These are phyloP conservation scores for Trichomycterus rosablanca DNA, from an alignment of 2,113 vertebrate genomes.

Conservation along the genomic window DNA sequence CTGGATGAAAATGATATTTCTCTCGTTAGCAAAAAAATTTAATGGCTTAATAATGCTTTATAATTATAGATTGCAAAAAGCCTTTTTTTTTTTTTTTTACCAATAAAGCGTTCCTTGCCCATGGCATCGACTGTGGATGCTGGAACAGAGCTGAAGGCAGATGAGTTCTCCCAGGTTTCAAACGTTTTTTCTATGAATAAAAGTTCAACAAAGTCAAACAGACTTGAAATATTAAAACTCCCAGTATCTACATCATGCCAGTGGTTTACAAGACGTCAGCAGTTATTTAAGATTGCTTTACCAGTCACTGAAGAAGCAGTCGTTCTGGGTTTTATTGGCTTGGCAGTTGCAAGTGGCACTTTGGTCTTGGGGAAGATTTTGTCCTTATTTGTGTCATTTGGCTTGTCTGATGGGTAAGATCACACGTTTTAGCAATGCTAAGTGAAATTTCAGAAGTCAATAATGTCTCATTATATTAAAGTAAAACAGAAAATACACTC, in stretches of 20 bases:
- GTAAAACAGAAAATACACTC: too few relatives aligned
- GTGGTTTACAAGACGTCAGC: constrained; percentile 51
- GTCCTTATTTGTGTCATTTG: constrained; percentile 24
- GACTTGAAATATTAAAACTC: too few relatives aligned
- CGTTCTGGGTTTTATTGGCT: constrained; percentile 55
- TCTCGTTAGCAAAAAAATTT: too few relatives aligned
- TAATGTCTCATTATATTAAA: too few relatives aligned
- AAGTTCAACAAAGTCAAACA: too few relatives aligned
- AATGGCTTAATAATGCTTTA: background rate
- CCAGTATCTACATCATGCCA: too few relatives aligned
- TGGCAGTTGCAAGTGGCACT: constrained; percentile 43
- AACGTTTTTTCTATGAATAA: constrained; percentile 40
- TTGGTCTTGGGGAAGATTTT: constrained; percentile 50
- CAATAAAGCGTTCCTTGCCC: constrained; percentile 83
- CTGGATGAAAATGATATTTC: too few relatives aligned
- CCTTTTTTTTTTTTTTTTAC: too few relatives aligned
- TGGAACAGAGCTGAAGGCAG: constrained; percentile 81
- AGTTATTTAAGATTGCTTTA: constrained; percentile 40
- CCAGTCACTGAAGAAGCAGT: constrained; percentile 43
- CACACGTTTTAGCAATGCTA: background rate
- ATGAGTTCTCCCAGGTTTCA: constrained; percentile 72
- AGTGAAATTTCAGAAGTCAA: too few relatives aligned
- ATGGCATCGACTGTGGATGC: constrained; percentile 79
- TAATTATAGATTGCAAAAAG: background rate
- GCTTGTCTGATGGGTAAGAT: constrained; percentile 46